A percentile compares a stretch with the other conserved stretches of the same genome.
phyloP scores from a whole-genome alignment of 2,888 invertebrate genomes.

The Caradrina kadenii region DNA sequence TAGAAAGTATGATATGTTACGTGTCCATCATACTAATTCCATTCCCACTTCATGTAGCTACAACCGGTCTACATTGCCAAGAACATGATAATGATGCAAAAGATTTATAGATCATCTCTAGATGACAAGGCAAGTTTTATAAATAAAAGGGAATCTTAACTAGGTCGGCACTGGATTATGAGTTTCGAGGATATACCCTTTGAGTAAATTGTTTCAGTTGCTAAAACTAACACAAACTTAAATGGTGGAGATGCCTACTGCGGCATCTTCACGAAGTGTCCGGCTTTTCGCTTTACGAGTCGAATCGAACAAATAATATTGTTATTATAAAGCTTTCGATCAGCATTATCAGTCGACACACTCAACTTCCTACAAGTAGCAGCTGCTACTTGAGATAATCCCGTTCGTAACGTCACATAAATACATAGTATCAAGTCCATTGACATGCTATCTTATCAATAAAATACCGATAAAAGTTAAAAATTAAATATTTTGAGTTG shows the following conservation, averaged over 20 bases:
- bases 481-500: conserved; percentile 23
- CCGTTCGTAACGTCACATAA: conserved; percentile 26
- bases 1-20: conserved; percentile 28
- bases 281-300: not conserved
- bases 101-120: conserved; percentile 38
- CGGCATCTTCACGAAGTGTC: not conserved
- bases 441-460: conserved; percentile 40
- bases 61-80: conserved; percentile 45
- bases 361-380: conserved; percentile 43
- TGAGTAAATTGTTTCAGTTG: conserved; percentile 51
- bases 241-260: not conserved
- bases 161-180: conserved; percentile 14
- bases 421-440: conserved; percentile 16
- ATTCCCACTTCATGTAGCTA: conserved; percentile 23
- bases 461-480: conserved; percentile 22
- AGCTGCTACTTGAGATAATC: conserved; percentile 45
- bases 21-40: conserved; percentile 37
- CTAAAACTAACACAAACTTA: conserved; percentile 18
- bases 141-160: conserved; percentile 44
- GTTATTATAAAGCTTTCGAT: conserved; percentile 38
- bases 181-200: conserved; percentile 52
- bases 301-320: not conserved
- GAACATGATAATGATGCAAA: conserved; percentile 43
- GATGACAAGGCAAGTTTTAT: conserved; percentile 39
- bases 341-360: conserved; percentile 30